Evolutionary conservation across 2,797 vertebrate species (phyloP).

Genomic region (Megaceryle alcyon): DNA sequence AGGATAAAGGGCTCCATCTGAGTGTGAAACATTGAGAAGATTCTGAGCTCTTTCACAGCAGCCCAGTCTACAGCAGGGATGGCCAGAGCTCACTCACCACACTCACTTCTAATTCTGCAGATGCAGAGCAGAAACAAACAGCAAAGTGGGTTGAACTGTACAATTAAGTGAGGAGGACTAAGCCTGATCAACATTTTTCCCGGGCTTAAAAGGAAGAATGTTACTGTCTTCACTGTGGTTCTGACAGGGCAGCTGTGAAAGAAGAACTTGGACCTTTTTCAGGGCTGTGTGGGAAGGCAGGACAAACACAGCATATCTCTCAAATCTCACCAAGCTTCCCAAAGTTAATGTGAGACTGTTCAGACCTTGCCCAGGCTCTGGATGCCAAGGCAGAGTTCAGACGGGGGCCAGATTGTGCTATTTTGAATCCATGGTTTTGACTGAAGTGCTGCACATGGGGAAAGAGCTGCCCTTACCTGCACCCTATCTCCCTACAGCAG

Average conservation of each 20-base stretch:
- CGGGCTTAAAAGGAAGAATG: not conserved
- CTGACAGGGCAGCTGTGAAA: not conserved
- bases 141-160: not conserved
- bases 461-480: not conserved
- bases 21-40: not conserved
- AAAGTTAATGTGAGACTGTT: not conserved
- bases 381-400: not conserved
- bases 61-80: not conserved
- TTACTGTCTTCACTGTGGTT: not conserved
- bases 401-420: not conserved
- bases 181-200: not conserved
- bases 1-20: not conserved
- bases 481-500: not conserved
- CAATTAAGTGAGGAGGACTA: not conserved
- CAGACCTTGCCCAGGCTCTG: not conserved
- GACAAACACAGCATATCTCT: not conserved
- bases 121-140: not conserved
- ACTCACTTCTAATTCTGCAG: not conserved
- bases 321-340: not conserved
- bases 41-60: not conserved
- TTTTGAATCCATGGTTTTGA: not conserved
- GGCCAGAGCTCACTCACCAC: not conserved
- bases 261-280: not conserved
- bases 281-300: not conserved
- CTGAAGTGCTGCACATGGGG: not conserved